Evolutionary conservation across 1,140 invertebrate genomes (phyloP), one percentile per base, ranked within the genome.

Genomic region (Anastatus disparis): DNA sequence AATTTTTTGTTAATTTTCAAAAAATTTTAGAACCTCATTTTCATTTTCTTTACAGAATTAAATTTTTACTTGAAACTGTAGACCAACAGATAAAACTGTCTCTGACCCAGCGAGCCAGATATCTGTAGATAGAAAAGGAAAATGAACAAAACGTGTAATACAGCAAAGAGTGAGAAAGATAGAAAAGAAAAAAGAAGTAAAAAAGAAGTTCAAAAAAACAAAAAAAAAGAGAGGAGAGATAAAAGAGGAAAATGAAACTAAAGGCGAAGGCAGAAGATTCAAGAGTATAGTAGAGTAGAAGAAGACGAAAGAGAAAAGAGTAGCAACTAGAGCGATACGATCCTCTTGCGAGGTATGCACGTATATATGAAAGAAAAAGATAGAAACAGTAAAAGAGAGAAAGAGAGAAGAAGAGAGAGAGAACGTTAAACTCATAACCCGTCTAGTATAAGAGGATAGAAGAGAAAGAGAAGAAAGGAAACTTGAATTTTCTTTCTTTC

Each of bases 11-110:
- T n/a, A n/a, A n/a, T n/a, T n/a, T n/a, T n/a, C n/a, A n/a, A n/a
- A n/a, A n/a, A n/a, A n/a, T n/a, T n/a, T n/a, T n/a, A n/a, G n/a
- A n/a, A n/a, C n/a, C n/a, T n/a, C n/a, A n/a, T n/a, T n/a, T n/a
- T n/a, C n/a, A n/a, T n/a, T n/a, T n/a, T n/a, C n/a, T n/a, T n/a
- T n/a, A n/a, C n/a, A n/a, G n/a, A n/a, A n/a, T n/a, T n/a, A 35
- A 35, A 55, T 78, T 79, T 78, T 82, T 78, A 78, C 76, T 75
- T 35, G 76, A 58, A 70, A 70, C 55, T 55, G 48, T 67, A 59
- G 71, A 31, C 44, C 58, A 55, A 68, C 73, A 72, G 70, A 72
- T 76, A 74, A 64, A 64, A 64, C 67, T 71, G 71, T 76, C 75
- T 70, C 69, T 72, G 74, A 71, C 71, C 73, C 42, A 27, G 26